Base-by-base conservation (phyloP, 2,797 vertebrate genomes). In the Lates japonicus region DNA sequence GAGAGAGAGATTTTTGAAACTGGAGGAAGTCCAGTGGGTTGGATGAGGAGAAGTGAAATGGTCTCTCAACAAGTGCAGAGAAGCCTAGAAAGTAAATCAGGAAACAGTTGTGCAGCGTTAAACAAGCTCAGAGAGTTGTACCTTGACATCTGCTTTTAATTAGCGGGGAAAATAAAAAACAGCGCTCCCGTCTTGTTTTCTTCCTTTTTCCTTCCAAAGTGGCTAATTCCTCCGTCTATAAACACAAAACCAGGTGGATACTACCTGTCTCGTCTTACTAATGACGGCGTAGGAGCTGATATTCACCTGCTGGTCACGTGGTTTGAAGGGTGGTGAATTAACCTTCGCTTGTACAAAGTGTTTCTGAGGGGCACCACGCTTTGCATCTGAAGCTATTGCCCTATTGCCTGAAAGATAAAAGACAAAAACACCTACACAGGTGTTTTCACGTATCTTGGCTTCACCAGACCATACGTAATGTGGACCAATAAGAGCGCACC, bases 81-180 rank as follows among this genome's bases (percentile, higher is more conserved):
- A 70, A 55, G 70, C 58, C 77, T 64, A 22, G 77, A 70, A 80
- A 84, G 81, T 71, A 79, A 84, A 88, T 64, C 72, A 66, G 74
- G 61, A 91, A 91, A 65, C 83, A 83, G 86, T 84, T 84, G 83
- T 73, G 82, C 72, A 63, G 89, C 51, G 60, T 80, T 76, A 64
- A 88, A 88, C 81, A 86, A 82, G 87, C 84, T 88, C 73, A n/a
- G 79, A 90, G 84, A 84, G 81, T 81, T 79, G 58, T 74, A 89
- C 83, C 80, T 85, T 76, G 71, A 90, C 89, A 92, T 89, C 88
- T 92, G 90, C 82, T 88, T 85, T 88, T 87, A 90, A 92, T 92
- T 91, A 88, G 61, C 9, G 2, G 5, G 25, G 37, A 69, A 86
- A 87, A 86, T 58, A 66, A 72, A 78, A 72, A 80, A 69, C 77